Conservation (phyloP, 2,888 invertebrate species). For the Congeria kusceri region DNA sequence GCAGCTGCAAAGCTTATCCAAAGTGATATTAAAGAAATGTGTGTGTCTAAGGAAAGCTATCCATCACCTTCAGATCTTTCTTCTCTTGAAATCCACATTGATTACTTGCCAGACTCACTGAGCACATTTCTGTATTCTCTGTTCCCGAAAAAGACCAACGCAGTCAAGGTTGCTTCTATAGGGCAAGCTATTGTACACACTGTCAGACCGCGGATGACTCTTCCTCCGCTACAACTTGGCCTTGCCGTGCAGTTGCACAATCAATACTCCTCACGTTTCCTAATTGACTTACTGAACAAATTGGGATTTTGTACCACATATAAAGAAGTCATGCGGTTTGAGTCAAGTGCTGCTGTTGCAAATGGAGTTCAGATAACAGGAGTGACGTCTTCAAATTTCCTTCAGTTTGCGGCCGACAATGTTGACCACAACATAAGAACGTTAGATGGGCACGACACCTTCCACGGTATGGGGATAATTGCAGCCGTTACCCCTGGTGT, state of each 20-base stretch:
- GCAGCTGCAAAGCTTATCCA: conserved; percentile 67
- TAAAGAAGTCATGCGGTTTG: conserved; percentile 61
- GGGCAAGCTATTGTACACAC: conserved; percentile 67
- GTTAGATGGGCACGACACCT: conserved; percentile 68
- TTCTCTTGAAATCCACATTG: conserved; percentile 2
- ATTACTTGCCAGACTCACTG: conserved; percentile 30
- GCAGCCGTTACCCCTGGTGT: conserved; percentile 60
- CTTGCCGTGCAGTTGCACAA: conserved; percentile 60
- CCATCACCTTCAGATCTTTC: conserved; percentile 23
- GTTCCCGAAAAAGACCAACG: conserved; percentile 16
- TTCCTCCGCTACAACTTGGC: conserved; percentile 61
- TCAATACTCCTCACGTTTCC: conserved; percentile 51
- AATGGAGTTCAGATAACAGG: conserved; percentile 37
- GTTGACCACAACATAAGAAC: conserved; percentile 71
- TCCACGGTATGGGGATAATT: conserved; percentile 75
- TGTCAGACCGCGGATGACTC: conserved; percentile 37
- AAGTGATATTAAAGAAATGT: conserved; percentile 59
- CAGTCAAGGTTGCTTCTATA: conserved; percentile 40
- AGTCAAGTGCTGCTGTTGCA: conserved; percentile 57
- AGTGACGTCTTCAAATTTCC: conserved; percentile 21
- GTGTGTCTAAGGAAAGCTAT: conserved; percentile 17
- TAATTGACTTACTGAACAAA: conserved; percentile 61
- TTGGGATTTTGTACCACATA: conserved; percentile 65
- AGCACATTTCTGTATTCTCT: conserved; percentile 25
- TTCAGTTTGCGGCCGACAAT: conserved; percentile 72